Evolutionary conservation across 2,113 vertebrate species (phyloP).

Genomic region (Ellobius talpinus): DNA sequence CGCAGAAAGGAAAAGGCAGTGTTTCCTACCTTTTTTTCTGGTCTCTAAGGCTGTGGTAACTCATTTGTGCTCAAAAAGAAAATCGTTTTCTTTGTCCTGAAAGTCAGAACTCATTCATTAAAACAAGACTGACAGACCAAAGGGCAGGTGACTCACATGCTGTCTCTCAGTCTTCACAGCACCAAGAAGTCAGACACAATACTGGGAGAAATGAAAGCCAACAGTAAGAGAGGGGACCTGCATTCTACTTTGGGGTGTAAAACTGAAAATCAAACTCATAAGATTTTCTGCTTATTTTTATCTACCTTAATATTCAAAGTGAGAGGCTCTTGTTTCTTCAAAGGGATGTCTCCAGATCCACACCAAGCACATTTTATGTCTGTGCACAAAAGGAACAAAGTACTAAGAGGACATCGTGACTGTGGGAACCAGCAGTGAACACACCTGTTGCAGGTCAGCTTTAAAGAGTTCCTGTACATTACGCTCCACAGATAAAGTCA

Average conservation of each 20-base stretch:
- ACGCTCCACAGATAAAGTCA: constrained; percentile 1
- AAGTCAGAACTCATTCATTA: not conserved
- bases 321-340: not conserved
- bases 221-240: not conserved
- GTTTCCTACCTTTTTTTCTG: not conserved
- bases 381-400: not conserved
- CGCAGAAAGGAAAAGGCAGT: not conserved
- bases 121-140: not conserved
- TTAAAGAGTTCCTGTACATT: not conserved
- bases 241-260: not conserved
- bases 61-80: not conserved
- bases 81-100: not conserved
- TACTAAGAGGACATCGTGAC: not conserved
- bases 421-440: not conserved
- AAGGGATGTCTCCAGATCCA: not conserved
- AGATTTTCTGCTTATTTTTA: not conserved
- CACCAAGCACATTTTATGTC: not conserved
- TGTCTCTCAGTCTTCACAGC: not conserved
- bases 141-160: too few relatives aligned
- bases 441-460: not conserved
- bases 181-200: not conserved
- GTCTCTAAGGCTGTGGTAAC: not conserved
- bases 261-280: not conserved
- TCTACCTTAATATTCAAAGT: not conserved
- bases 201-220: not conserved